phyloP scores from a whole-genome alignment of 1,140 invertebrate species.

The Atta cephalotes region DNA sequence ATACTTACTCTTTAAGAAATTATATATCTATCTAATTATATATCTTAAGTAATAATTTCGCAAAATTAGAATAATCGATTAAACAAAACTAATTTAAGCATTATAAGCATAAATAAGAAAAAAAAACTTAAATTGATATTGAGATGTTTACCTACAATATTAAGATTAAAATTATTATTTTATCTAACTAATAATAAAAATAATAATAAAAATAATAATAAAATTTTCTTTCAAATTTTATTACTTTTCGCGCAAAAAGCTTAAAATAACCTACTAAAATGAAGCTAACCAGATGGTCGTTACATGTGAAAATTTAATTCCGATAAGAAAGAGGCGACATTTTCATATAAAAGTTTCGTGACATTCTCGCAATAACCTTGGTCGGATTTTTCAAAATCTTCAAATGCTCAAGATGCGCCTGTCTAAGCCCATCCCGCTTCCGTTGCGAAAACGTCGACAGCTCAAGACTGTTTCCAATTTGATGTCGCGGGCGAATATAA shows the following conservation, averaged over 20 bases:
- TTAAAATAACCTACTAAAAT: constrained; percentile 31
- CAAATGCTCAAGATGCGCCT: constrained; percentile 27
- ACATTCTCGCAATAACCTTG: constrained; percentile 49
- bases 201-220: background rate
- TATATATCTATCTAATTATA: too few relatives aligned
- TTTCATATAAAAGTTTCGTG: constrained; percentile 63
- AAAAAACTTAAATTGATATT: background rate
- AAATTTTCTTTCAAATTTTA: background rate
- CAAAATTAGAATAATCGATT: background rate
- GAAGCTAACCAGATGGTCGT: constrained; percentile 24
- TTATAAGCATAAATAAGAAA: too few relatives aligned
- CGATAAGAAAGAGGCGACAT: constrained; percentile 45
- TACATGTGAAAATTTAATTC: constrained; percentile 35
- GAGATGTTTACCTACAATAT: background rate
- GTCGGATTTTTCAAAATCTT: constrained; percentile 54
- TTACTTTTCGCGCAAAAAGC: background rate
- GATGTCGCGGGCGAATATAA: constrained; percentile 60
- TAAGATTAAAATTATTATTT: background rate
- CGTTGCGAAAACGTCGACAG: constrained; percentile 47
- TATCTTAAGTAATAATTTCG: background rate
- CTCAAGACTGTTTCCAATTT: constrained; percentile 60
- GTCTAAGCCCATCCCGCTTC: constrained; percentile 15
- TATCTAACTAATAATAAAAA: background rate
- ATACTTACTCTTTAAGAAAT: background rate
- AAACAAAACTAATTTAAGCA: background rate